These are phyloP conservation scores for Tauraco hartlaubi DNA, from an alignment of 2,797 vertebrate genomes.

Conservation along the genomic window DNA sequence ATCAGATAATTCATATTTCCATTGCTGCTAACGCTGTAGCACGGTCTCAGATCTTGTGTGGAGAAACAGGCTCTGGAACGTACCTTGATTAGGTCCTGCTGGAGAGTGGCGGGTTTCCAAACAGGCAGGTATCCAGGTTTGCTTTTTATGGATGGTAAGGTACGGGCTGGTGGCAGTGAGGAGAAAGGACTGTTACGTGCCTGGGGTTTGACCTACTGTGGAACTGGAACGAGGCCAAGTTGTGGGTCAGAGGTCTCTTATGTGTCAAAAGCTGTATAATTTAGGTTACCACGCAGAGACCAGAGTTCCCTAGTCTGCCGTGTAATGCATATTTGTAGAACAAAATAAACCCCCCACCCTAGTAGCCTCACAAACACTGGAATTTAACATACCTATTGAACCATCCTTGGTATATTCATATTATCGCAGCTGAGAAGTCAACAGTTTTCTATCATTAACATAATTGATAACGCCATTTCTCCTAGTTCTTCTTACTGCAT, in stretches of 20 bases:
- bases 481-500: background rate
- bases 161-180: background rate
- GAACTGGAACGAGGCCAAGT: background rate
- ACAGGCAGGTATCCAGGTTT: background rate
- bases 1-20: conserved; percentile 28
- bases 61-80: background rate
- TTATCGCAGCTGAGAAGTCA: background rate
- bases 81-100: background rate
- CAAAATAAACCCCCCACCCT: background rate
- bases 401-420: background rate
- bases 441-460: background rate
- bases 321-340: background rate
- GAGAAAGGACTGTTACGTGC: background rate
- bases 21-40: background rate
- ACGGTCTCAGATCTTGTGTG: background rate
- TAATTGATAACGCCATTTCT: background rate
- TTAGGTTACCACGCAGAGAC: background rate
- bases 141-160: background rate
- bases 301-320: background rate
- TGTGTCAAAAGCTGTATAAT: background rate
- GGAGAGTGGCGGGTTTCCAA: background rate
- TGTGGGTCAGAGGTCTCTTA: background rate
- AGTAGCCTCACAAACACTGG: background rate
- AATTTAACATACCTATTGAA: background rate
- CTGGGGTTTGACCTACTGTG: background rate